Base-by-base conservation (phyloP, 2,888 invertebrate genomes). In the Biston stratarius region DNA sequence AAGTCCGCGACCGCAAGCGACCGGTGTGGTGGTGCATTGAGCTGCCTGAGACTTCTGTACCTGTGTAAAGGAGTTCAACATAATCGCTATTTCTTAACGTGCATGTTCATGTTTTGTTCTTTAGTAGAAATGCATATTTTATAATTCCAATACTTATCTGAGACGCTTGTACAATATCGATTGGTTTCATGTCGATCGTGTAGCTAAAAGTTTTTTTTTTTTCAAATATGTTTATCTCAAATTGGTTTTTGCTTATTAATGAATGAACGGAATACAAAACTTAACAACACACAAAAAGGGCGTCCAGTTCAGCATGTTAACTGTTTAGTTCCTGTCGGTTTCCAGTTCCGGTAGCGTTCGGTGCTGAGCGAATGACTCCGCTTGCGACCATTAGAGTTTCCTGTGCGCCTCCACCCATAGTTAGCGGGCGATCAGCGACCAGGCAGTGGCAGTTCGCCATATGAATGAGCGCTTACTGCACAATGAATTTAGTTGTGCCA, bases 401-500 rank as follows among this genome's bases (percentile, higher is more conserved):
- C 92, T 91, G 90, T 86, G 82, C 78, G 84, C 80, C 80, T 78
- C 24, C 24, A 36, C 74, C 76, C 38, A 24, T 78, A 80, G 83
- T 86, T 85, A 85, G 87, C 86, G 84, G 81, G 79, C 82, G 82
- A 80, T 78, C 80, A 77, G 77, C 78, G 83, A 78, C 81, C 83
- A 83, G 82, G 80, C 85, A 83, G 76, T 76, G 82, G 80, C 85
- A 83, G 76, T 77, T 80, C 73, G 74, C 83, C 80, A 83, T 83
- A 87, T 91, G 89, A 91, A 90, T 90, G 90, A 83, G 76, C 73
- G 86, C 84, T 64, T 81, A 83, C 83, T 83, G 84, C 81, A 87
- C 87, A 87, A 85, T 89, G 86, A 89, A 85, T 88, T 88, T 89
- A 90, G 71, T 89, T 83, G 89, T 88, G 90, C 88, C 87, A 89